These are phyloP conservation scores for Cerceris rybyensis DNA, from an alignment of 2,888 invertebrate species.

Conservation along the genomic window DNA sequence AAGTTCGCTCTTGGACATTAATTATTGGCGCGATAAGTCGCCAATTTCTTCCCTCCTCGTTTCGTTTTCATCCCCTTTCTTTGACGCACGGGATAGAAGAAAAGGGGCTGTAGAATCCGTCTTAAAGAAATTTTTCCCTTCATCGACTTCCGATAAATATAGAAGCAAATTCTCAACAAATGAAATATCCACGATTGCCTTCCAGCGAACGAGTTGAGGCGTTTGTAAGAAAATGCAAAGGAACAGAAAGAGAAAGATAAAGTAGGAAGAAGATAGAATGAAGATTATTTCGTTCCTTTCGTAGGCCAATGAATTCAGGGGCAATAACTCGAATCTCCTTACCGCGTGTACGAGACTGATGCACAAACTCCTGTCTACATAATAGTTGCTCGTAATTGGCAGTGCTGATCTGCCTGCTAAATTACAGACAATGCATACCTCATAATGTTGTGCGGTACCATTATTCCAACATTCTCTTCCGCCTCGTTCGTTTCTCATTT, in stretches of 20 bases:
- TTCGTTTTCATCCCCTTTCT: conserved; percentile 12
- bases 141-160: conserved; percentile 25
- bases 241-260: neutral
- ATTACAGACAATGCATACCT: conserved; percentile 73
- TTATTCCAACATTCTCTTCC: conserved; percentile 56
- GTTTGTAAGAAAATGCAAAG: neutral
- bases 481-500: conserved; percentile 56
- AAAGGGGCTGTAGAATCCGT: conserved; percentile 14
- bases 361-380: conserved; percentile 44
- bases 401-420: conserved; percentile 71
- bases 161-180: neutral
- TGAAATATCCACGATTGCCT: conserved; percentile 23
- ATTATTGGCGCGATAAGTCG: conserved; percentile 64
- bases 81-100: neutral
- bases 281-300: conserved; percentile 48
- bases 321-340: conserved; percentile 63
- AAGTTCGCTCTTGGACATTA: conserved; percentile 64
- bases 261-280: conserved; percentile 40
- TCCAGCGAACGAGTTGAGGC: neutral
- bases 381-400: conserved; percentile 72
- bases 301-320: conserved; percentile 48
- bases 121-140: conserved; percentile 8
- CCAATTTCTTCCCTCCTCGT: conserved; percentile 34
- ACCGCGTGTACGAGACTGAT: conserved; percentile 37
- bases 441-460: conserved; percentile 64